These are phyloP conservation scores for Actenoides hombroni DNA, from an alignment of 2,113 vertebrate species.

Conservation along the genomic window DNA sequence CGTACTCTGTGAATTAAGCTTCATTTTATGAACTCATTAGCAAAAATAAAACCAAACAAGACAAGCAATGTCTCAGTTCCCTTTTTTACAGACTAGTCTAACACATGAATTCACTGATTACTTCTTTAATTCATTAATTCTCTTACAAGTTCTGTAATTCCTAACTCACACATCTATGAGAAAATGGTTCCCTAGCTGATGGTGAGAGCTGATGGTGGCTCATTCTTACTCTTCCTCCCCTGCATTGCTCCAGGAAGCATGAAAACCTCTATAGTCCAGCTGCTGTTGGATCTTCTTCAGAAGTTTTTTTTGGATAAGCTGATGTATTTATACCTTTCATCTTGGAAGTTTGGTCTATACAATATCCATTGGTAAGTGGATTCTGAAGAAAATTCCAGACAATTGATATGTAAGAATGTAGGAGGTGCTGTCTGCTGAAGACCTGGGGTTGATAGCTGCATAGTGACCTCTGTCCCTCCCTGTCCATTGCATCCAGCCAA, in stretches of 20 bases:
- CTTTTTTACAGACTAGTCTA: background rate
- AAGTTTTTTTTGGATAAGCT: background rate
- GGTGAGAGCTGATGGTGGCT: background rate
- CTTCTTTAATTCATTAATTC: background rate
- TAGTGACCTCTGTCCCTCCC: background rate
- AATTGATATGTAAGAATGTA: background rate
- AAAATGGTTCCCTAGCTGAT: background rate
- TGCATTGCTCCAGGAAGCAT: background rate
- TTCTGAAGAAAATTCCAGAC: background rate
- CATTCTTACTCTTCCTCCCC: background rate
- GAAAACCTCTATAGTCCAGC: background rate
- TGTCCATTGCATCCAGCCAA: accelerated
- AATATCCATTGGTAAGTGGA: background rate
- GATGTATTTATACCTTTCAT: background rate
- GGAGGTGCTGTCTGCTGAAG: background rate
- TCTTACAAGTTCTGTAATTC: background rate
- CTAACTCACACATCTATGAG: accelerated
- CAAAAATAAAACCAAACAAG: background rate
- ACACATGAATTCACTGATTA: background rate
- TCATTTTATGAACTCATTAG: conserved; percentile 4
- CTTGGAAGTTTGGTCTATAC: background rate
- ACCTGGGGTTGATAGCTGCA: background rate
- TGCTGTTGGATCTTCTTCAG: background rate
- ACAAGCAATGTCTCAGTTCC: background rate
- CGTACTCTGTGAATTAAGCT: background rate